A percentile compares a stretch with the other conserved stretches of the same genome.
These are phyloP conservation scores for Pyrrhia umbra DNA, from an alignment of 2,888 invertebrate genomes.

Conservation along the genomic window DNA sequence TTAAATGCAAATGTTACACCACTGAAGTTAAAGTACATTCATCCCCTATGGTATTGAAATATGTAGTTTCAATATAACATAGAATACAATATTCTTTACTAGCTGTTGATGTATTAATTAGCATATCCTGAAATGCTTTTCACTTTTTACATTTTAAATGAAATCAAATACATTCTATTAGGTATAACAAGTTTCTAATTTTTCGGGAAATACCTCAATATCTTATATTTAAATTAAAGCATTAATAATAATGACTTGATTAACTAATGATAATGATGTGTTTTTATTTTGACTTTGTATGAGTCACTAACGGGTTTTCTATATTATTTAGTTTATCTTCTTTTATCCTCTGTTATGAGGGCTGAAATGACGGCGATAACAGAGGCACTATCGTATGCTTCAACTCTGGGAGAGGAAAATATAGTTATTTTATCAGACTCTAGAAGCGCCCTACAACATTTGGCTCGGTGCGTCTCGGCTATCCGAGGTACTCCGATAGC, in stretches of 20 bases:
- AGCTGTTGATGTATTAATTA: too few species aligned
- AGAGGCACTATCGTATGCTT: too few species aligned
- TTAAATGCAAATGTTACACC: conserved; percentile 33
- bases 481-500: too few species aligned
- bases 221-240: neutral
- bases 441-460: too few species aligned
- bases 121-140: neutral
- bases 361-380: too few species aligned
- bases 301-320: neutral
- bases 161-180: neutral
- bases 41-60: conserved; percentile 2
- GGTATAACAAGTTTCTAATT: neutral
- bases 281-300: too few species aligned
- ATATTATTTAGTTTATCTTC: too few species aligned
- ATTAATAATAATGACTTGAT: neutral
- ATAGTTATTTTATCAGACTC: too few species aligned
- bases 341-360: too few species aligned
- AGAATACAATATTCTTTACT: neutral
- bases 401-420: too few species aligned
- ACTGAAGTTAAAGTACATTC: conserved; percentile 2
- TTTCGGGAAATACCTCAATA: neutral
- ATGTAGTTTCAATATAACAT: neutral
- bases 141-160: neutral
- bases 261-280: neutral
- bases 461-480: too few species aligned